Conservation (phyloP, 2,888 invertebrate genomes). For the Rhopalosiphum nymphaeae region DNA sequence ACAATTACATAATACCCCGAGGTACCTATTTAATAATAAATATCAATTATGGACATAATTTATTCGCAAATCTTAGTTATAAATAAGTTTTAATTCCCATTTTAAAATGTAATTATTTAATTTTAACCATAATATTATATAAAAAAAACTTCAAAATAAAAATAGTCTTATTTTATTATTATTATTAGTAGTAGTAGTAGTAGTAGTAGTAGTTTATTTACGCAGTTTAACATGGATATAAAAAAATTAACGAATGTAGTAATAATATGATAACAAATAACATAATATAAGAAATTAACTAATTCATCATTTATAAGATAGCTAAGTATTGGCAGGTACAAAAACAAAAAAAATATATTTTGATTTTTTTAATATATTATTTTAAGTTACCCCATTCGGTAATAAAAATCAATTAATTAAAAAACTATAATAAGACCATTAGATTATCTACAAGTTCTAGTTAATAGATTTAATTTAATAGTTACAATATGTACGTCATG, state of each 20-base stretch:
- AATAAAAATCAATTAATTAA: background rate
- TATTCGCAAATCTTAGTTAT: constrained; percentile 32
- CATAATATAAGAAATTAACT: too few relatives aligned
- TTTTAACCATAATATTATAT: background rate
- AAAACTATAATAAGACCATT: background rate
- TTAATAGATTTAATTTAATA: background rate
- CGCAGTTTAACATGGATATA: too few relatives aligned
- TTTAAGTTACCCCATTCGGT: background rate
- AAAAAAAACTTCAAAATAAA: background rate
- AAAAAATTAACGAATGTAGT: too few relatives aligned
- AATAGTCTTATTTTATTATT: background rate
- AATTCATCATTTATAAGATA: too few relatives aligned
- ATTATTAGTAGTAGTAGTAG: too few relatives aligned
- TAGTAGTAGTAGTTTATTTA: too few relatives aligned
- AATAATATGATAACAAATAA: too few relatives aligned
- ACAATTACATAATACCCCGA: background rate
- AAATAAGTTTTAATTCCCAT: background rate
- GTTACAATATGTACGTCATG: background rate
- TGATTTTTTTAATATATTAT: background rate
- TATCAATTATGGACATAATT: constrained; percentile 18
- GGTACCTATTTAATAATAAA: background rate
- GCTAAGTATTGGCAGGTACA: too few relatives aligned
- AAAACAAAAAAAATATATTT: background rate
- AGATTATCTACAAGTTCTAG: background rate
- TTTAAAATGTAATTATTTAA: background rate